phyloP scores from a whole-genome alignment of 2,888 invertebrate genomes.

The Dascillus cervinus region DNA sequence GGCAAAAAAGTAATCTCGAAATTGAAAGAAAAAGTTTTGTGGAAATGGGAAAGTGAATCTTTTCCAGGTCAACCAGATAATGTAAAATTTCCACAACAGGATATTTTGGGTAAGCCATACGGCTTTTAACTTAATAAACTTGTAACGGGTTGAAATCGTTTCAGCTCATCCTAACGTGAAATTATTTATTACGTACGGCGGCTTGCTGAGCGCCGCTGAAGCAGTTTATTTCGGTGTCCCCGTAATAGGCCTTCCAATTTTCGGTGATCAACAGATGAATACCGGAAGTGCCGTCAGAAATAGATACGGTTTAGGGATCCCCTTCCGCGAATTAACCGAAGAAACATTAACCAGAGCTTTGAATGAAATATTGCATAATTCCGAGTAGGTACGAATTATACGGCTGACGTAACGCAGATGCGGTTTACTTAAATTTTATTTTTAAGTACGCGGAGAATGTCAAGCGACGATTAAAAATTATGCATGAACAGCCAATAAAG shows the following conservation, averaged over 20 bases:
- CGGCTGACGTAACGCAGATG: neutral
- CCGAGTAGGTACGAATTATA: slow-evolving; percentile 20
- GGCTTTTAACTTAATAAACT: too few species aligned
- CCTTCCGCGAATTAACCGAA: slow-evolving; percentile 32
- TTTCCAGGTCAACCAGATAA: slow-evolving; percentile 34
- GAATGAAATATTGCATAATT: slow-evolving; percentile 26
- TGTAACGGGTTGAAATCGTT: too few species aligned
- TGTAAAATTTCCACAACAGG: slow-evolving; percentile 40
- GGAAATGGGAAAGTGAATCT: slow-evolving; percentile 43
- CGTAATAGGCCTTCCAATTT: slow-evolving; percentile 45
- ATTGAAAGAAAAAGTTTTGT: slow-evolving; percentile 42
- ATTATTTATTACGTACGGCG: slow-evolving; percentile 45
- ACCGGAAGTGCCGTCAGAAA: slow-evolving; percentile 38
- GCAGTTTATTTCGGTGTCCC: slow-evolving; percentile 44
- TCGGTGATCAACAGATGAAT: slow-evolving; percentile 46
- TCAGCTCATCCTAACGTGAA: slow-evolving; percentile 42
- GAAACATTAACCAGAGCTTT: slow-evolving; percentile 27
- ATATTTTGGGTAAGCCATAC: slow-evolving; percentile 15
- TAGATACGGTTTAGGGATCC: slow-evolving; percentile 40
- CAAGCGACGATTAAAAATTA: slow-evolving; percentile 21
- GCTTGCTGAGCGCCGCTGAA: slow-evolving; percentile 45
- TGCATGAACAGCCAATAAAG: slow-evolving; percentile 27
- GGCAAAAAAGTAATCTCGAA: neutral
- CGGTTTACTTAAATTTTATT: slow-evolving; percentile 5
- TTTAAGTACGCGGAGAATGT: slow-evolving; percentile 25